Percentiles rank a stretch among this genome's conserved stretches.
Evolutionary conservation across 35 echinoderm and acorn worm genomes (phyloP).

Genomic region (Eucidaris tribuloides): DNA sequence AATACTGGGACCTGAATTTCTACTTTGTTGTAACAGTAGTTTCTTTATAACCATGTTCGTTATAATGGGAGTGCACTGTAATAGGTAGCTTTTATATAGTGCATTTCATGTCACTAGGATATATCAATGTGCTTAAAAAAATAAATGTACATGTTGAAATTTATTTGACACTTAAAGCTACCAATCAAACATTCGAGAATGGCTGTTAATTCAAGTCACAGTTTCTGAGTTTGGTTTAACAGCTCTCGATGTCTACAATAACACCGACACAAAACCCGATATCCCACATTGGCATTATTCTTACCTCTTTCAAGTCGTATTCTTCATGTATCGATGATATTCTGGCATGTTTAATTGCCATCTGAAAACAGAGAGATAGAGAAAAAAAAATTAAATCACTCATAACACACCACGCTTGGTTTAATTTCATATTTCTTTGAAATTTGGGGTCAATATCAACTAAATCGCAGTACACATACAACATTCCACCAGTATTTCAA

Average conservation of each 20-base stretch:
- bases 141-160: neutral
- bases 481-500: neutral
- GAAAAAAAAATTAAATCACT: neutral
- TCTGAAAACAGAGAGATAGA: constrained; percentile 28
- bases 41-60: too few species aligned
- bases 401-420: neutral
- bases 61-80: too few species aligned
- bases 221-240: too few species aligned
- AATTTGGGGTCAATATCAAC: neutral
- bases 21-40: too few species aligned
- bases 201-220: too few species aligned
- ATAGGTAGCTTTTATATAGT: too few species aligned
- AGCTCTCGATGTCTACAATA: neutral
- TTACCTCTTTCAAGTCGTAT: constrained; percentile 95
- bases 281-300: neutral
- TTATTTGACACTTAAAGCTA: neutral
- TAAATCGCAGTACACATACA: neutral
- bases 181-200: neutral
- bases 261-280: neutral
- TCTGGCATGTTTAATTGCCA: constrained; percentile 74
- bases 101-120: too few species aligned
- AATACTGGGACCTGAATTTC: too few species aligned
- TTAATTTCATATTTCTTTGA: neutral
- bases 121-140: neutral
- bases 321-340: constrained; percentile 82